phyloP scores from a whole-genome alignment of 2,797 vertebrate genomes.

The Coregonus suidteri region DNA sequence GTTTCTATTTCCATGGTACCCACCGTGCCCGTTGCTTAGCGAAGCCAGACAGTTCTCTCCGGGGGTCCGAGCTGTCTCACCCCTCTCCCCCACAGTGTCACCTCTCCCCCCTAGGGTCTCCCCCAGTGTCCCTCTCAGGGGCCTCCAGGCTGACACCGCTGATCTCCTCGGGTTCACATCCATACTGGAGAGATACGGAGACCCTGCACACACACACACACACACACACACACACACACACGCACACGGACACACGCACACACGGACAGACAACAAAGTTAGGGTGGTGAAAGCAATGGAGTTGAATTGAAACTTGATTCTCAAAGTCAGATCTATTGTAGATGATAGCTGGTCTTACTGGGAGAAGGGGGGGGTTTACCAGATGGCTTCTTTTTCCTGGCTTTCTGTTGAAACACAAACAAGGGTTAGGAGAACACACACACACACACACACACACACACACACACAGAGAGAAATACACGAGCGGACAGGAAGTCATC shows the following conservation, averaged over 20 bases:
- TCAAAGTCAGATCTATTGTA: too few species aligned
- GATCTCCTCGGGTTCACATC: constrained; percentile 76
- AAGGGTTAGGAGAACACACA: background rate
- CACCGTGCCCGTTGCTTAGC: constrained; percentile 79
- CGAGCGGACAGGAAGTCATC: background rate
- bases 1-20: background rate
- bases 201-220: constrained; percentile 70
- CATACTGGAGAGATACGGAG: constrained; percentile 84
- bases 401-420: constrained; percentile 70
- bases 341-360: constrained; percentile 73
- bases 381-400: constrained; percentile 73
- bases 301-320: too few species aligned
- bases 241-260: background rate
- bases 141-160: constrained; percentile 75
- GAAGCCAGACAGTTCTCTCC: constrained; percentile 77
- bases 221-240: background rate
- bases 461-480: background rate
- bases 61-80: constrained; percentile 52
- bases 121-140: constrained; percentile 57
- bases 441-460: background rate
- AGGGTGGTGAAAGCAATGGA: too few species aligned
- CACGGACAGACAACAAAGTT: background rate
- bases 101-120: constrained; percentile 36
- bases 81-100: constrained; percentile 45
- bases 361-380: constrained; percentile 80